Conservation (phyloP, 1,140 invertebrate genomes). For the Hypothenemus hampei region DNA sequence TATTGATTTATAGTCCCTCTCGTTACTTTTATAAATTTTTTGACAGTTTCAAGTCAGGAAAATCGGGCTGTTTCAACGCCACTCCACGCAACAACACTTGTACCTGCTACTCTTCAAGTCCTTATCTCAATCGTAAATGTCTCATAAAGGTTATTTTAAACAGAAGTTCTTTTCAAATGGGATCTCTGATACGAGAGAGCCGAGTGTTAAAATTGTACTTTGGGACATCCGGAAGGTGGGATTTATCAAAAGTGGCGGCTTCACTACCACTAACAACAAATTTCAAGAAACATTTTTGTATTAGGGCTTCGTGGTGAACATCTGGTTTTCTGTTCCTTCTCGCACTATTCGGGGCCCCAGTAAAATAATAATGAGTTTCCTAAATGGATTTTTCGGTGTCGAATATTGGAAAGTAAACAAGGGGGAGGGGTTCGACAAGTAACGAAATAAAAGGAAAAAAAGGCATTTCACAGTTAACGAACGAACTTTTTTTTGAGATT, state of each 20-base stretch:
- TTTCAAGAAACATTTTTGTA: not conserved
- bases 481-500: slow-evolving; percentile 13
- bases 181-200: slow-evolving; percentile 1
- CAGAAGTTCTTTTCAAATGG: slow-evolving; percentile 20
- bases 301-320: too few species aligned
- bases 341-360: too few species aligned
- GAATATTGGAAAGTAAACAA: too few species aligned
- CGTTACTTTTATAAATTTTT: too few species aligned
- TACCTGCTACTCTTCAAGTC: not conserved
- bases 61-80: not conserved
- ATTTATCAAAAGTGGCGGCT: slow-evolving; percentile 15
- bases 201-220: slow-evolving; percentile 3
- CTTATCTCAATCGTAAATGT: slow-evolving; percentile 17
- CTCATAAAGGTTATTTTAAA: slow-evolving; percentile 24
- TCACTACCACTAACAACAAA: too few species aligned
- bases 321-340: not conserved
- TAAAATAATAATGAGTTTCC: too few species aligned
- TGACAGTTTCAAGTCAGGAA: not conserved
- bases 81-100: not conserved
- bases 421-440: not conserved
- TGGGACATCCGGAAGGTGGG: slow-evolving; percentile 1
- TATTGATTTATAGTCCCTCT: too few species aligned
- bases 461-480: slow-evolving; percentile 9
- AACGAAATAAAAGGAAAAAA: slow-evolving; percentile 1
- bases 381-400: too few species aligned